Percentiles rank a stretch among this genome's conserved stretches.
phyloP scores from a whole-genome alignment of 2,888 invertebrate species.

The Polylopha cassiicola region DNA sequence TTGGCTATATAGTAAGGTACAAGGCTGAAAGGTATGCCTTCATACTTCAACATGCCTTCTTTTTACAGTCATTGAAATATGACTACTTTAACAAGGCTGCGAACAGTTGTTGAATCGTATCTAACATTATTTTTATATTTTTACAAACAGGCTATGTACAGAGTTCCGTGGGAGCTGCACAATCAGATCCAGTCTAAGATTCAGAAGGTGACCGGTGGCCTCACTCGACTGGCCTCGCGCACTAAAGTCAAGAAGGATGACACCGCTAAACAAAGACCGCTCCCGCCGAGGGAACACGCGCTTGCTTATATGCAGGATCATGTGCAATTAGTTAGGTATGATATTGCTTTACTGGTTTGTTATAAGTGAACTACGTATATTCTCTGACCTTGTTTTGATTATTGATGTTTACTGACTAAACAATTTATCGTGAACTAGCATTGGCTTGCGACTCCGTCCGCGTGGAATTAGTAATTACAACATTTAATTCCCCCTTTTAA shows the following conservation, averaged over 20 bases:
- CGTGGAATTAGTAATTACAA: too few relatives aligned
- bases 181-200: slow-evolving; percentile 98
- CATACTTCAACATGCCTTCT: background rate
- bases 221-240: slow-evolving; percentile 92
- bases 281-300: slow-evolving; percentile 79
- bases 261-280: slow-evolving; percentile 79
- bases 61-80: background rate
- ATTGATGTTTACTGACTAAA: too few relatives aligned
- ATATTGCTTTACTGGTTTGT: slow-evolving; percentile 9
- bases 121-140: background rate
- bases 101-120: background rate
- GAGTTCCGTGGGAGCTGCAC: slow-evolving; percentile 94
- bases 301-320: slow-evolving; percentile 87
- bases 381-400: too few relatives aligned
- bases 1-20: too few relatives aligned
- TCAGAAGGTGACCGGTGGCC: slow-evolving; percentile 94
- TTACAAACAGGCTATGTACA: slow-evolving; percentile 69
- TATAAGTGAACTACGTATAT: too few relatives aligned
- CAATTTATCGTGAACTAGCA: too few relatives aligned
- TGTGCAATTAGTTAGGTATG: slow-evolving; percentile 84
- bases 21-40: too few relatives aligned
- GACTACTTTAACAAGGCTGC: too few relatives aligned
- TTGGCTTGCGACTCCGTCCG: too few relatives aligned
- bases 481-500: too few relatives aligned
- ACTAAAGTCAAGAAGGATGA: slow-evolving; percentile 93